Evolutionary conservation across 1,140 invertebrate species (phyloP).

Genomic region (Camponotus floridanus): DNA sequence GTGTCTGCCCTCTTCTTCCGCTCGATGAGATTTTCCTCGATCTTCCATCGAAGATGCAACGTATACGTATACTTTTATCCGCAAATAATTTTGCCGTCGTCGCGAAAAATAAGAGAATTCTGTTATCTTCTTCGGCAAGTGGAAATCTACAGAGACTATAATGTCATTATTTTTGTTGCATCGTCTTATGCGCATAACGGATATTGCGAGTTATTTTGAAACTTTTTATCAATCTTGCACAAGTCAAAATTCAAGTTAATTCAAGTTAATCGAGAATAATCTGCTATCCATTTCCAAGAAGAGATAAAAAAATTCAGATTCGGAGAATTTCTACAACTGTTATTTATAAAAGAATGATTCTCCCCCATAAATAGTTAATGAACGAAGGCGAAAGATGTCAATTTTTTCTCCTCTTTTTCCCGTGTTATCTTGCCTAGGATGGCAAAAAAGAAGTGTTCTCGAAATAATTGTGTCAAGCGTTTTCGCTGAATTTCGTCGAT

Average conservation of each 20-base stretch:
- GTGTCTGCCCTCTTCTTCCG: not conserved
- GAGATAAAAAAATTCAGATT: slow-evolving; percentile 13
- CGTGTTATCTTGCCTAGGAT: not conserved
- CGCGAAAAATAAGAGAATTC: not conserved
- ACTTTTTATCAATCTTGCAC: not conserved
- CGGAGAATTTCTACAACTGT: not conserved
- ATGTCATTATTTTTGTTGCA: not conserved
- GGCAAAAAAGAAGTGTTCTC: slow-evolving; percentile 15
- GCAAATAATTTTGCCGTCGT: not conserved
- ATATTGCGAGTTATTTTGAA: not conserved
- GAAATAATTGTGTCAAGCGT: slow-evolving; percentile 55
- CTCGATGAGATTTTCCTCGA: not conserved
- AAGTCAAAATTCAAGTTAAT: not conserved
- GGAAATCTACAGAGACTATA: not conserved
- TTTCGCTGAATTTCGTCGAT: slow-evolving; percentile 54
- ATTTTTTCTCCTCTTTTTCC: not conserved
- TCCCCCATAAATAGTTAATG: not conserved
- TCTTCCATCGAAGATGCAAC: not conserved
- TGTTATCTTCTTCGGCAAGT: not conserved
- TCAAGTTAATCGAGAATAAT: slow-evolving; percentile 22
- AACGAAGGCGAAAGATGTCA: not conserved
- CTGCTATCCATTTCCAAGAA: not conserved
- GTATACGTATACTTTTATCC: not conserved
- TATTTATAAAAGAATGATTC: slow-evolving; percentile 1
- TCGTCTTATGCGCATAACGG: not conserved